phyloP scores from a whole-genome alignment of 2,888 invertebrate genomes.

The Sericinus montela region DNA sequence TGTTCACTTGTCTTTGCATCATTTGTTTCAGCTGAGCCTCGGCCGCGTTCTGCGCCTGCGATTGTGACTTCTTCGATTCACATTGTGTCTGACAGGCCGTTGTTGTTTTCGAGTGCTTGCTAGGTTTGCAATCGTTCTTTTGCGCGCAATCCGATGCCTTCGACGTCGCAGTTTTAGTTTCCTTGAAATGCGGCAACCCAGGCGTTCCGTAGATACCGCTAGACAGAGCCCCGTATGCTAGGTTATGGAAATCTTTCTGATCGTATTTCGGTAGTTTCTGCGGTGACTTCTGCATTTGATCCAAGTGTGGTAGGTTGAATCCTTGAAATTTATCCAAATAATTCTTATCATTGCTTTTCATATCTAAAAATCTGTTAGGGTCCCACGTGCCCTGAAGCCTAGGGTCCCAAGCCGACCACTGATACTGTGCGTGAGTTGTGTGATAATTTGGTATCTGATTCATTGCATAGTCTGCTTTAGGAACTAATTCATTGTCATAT shows the following conservation, averaged over 20 bases:
- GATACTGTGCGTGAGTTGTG: conserved; percentile 80
- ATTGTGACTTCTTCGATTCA: conserved; percentile 58
- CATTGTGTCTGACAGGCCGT: conserved; percentile 70
- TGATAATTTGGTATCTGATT: conserved; percentile 85
- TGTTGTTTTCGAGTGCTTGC: conserved; percentile 67
- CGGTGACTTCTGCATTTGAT: conserved; percentile 80
- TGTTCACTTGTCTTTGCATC: conserved; percentile 61
- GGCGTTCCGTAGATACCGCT: conserved; percentile 61
- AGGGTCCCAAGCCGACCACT: conserved; percentile 81
- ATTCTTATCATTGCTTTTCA: conserved; percentile 73
- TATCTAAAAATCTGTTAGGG: conserved; percentile 67
- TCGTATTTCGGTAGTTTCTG: conserved; percentile 76
- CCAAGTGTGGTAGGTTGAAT: conserved; percentile 79
- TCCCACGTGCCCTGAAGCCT: conserved; percentile 76
- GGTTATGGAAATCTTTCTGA: conserved; percentile 71
- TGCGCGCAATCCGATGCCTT: conserved; percentile 62
- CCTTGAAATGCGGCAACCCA: conserved; percentile 66
- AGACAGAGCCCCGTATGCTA: conserved; percentile 66
- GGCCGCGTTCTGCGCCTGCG: conserved; percentile 34
- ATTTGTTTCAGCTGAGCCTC: conserved; percentile 66
- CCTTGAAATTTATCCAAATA: conserved; percentile 80
- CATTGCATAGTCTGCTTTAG: conserved; percentile 81
- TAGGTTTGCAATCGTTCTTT: conserved; percentile 63
- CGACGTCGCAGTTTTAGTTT: conserved; percentile 56
- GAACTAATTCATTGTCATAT: conserved; percentile 74